Conservation (phyloP, 2,888 invertebrate genomes). For the Machimus rusticus region DNA sequence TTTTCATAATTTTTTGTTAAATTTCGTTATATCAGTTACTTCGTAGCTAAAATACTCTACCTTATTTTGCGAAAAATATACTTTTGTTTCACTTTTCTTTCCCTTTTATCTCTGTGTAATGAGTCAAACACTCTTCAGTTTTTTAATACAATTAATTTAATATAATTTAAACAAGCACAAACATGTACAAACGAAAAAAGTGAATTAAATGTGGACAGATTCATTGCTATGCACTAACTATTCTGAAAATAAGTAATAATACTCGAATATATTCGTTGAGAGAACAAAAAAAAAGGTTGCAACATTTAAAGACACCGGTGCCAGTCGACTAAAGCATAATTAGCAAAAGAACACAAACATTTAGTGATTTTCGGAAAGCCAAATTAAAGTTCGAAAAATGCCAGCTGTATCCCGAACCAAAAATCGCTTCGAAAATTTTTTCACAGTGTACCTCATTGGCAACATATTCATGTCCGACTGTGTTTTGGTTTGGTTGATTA, state of each 20-base stretch:
- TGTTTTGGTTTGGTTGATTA: constrained; percentile 24
- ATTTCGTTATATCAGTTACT: background rate
- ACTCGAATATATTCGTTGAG: background rate
- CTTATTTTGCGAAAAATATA: background rate
- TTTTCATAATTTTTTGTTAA: background rate
- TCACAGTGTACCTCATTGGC: background rate
- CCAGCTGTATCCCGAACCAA: background rate
- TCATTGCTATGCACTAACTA: constrained; percentile 43
- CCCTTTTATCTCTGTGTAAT: background rate
- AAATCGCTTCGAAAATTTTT: background rate
- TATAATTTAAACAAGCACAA: background rate
- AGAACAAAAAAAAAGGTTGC: constrained; percentile 20
- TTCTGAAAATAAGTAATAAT: constrained; percentile 42
- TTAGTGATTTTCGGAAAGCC: background rate
- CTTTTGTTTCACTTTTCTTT: background rate
- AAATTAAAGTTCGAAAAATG: background rate
- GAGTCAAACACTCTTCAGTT: background rate
- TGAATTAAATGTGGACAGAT: background rate
- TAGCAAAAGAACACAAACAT: background rate
- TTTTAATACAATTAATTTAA: background rate
- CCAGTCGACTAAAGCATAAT: background rate
- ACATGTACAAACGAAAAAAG: background rate
- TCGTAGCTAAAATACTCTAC: background rate
- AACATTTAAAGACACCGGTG: constrained; percentile 39
- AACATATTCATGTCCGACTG: constrained; percentile 13